These are phyloP conservation scores for Drosophila murphyi DNA, from an alignment of 1,140 invertebrate species.

Conservation along the genomic window DNA sequence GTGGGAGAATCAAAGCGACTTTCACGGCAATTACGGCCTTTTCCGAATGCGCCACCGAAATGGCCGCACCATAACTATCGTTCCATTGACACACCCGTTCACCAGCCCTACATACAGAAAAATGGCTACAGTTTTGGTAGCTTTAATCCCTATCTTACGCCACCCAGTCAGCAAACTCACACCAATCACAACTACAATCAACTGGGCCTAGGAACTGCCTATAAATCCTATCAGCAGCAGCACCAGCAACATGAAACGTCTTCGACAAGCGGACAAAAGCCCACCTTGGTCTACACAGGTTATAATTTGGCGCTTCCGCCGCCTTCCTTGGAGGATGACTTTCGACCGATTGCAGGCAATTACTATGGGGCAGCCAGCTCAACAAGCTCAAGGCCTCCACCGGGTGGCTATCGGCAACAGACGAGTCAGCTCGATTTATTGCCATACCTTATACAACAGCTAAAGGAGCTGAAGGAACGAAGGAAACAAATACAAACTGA, in stretches of 20 bases:
- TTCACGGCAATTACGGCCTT: constrained; percentile 68
- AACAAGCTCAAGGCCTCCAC: constrained; percentile 37
- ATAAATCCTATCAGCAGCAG: constrained; percentile 52
- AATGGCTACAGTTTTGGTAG: constrained; percentile 62
- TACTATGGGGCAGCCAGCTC: constrained; percentile 60
- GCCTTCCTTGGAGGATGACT: constrained; percentile 67
- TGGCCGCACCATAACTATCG: constrained; percentile 62
- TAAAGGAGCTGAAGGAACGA: constrained; percentile 70
- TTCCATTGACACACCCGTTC: constrained; percentile 53
- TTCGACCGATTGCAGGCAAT: constrained; percentile 71
- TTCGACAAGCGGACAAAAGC: constrained; percentile 45
- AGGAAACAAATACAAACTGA: constrained; percentile 73
- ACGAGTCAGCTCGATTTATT: constrained; percentile 52
- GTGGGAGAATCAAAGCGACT: constrained; percentile 56
- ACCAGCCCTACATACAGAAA: constrained; percentile 37
- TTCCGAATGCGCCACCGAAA: constrained; percentile 29
- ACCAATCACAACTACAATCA: constrained; percentile 63
- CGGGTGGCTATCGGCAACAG: constrained; percentile 29
- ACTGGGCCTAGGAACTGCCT: constrained; percentile 48
- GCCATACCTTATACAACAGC: constrained; percentile 71
- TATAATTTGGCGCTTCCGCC: constrained; percentile 76
- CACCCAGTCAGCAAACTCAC: constrained; percentile 45
- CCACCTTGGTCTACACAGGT: constrained; percentile 64
- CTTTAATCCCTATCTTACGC: constrained; percentile 77
- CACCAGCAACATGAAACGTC: constrained; percentile 25